Conservation (phyloP, 1,140 invertebrate genomes). For the Procambarus virginalis region DNA sequence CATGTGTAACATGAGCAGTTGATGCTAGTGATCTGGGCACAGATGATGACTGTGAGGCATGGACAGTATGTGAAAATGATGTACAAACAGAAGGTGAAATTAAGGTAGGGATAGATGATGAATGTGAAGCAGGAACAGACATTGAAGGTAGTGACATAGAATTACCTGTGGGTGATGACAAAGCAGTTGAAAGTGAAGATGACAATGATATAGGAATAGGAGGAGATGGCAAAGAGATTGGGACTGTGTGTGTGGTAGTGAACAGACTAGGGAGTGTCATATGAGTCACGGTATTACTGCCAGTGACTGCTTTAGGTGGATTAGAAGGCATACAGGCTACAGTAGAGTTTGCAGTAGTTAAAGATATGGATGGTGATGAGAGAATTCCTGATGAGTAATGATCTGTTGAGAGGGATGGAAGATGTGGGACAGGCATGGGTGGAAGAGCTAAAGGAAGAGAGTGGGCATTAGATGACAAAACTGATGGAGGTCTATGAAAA, state of each 20-base stretch:
- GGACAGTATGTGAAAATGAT: background rate
- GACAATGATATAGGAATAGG: background rate
- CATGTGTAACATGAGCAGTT: too few relatives aligned
- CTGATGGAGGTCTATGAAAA: constrained; percentile 19
- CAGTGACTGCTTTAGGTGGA: background rate
- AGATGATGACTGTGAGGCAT: background rate
- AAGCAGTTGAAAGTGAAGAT: background rate
- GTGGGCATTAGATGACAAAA: background rate
- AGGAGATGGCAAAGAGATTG: background rate
- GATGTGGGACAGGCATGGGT: constrained; percentile 3
- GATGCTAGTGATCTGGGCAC: too few relatives aligned
- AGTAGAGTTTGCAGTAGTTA: background rate
- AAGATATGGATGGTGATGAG: background rate
- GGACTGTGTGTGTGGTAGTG: background rate
- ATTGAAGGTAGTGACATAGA: background rate
- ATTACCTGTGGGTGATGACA: background rate
- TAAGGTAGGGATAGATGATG: background rate
- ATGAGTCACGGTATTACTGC: background rate
- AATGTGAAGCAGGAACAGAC: background rate
- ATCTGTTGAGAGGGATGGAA: constrained; percentile 3
- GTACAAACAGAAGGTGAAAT: background rate
- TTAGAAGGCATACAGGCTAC: background rate
- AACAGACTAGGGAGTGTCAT: background rate
- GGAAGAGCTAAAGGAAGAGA: constrained; percentile 6
- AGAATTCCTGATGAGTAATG: background rate